Evolutionary conservation across 2,797 vertebrate species (phyloP).

Genomic region (Australoheros facetus): DNA sequence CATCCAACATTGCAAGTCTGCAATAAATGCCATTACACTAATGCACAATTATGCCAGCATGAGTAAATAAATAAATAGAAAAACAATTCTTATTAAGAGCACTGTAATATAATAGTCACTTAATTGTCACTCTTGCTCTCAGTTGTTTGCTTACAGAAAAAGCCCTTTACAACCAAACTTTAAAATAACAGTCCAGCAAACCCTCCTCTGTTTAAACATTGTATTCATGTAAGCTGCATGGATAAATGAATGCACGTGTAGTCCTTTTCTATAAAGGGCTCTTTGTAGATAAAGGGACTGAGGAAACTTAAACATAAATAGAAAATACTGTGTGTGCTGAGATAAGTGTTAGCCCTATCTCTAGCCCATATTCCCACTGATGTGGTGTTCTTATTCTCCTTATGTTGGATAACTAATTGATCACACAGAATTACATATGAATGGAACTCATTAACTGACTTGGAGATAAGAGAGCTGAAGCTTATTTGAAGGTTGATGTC

Average conservation of each 20-base stretch:
- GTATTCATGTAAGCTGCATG: neutral
- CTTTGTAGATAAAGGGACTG: conserved; percentile 5
- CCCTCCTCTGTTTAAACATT: neutral
- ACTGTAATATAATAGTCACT: neutral
- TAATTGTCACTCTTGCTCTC: neutral
- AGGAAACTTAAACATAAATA: conserved; percentile 12
- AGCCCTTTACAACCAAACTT: neutral
- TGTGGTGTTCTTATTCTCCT: conserved; percentile 33
- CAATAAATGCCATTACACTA: neutral
- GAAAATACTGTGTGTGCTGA: conserved; percentile 12
- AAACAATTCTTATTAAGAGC: neutral
- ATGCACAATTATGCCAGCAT: neutral
- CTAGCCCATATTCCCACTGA: conserved; percentile 23
- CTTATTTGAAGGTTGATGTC: conserved; percentile 64
- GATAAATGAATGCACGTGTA: neutral
- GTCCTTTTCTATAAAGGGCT: neutral
- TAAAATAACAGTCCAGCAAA: neutral
- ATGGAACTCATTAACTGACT: conserved; percentile 57
- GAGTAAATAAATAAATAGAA: too few relatives aligned
- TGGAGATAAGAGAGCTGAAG: conserved; percentile 46
- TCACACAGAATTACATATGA: conserved; percentile 55
- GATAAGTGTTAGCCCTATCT: conserved; percentile 30
- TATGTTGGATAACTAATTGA: conserved; percentile 43
- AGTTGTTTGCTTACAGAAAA: too few relatives aligned
- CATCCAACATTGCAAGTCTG: neutral